Evolutionary conservation across 2,888 invertebrate genomes (phyloP).

Genomic region (Tholera decimalis): DNA sequence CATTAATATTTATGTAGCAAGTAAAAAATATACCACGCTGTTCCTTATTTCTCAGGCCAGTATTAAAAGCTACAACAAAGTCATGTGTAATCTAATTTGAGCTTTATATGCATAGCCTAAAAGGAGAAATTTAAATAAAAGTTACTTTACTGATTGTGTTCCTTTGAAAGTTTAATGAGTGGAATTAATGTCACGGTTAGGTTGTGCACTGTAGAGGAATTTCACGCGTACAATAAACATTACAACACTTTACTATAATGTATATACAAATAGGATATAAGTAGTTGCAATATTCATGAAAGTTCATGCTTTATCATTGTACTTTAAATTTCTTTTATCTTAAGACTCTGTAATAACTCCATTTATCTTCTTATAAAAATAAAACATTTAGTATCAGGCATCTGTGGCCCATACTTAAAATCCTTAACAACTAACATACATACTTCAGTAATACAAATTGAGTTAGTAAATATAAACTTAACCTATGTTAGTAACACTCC

Average conservation of each 20-base stretch:
- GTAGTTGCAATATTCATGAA: not conserved
- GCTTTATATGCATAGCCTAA: rapidly evolving
- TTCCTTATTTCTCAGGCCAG: slow-evolving; percentile 31
- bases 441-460: no score
- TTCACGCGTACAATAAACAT: slow-evolving; percentile 38
- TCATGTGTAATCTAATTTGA: not conserved
- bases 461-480: no score
- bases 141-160: slow-evolving; percentile 33
- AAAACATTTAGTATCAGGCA: no score
- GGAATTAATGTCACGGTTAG: slow-evolving; percentile 59
- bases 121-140: slow-evolving; percentile 20
- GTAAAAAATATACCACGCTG: slow-evolving; percentile 6
- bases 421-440: no score
- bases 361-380: no score
- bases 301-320: not conserved
- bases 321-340: no score
- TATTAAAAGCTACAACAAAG: slow-evolving; percentile 15
- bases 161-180: slow-evolving; percentile 63
- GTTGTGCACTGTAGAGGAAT: slow-evolving; percentile 52
- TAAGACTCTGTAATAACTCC: no score
- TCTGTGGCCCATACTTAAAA: no score
- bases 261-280: not conserved
- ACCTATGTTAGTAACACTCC: no score
- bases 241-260: slow-evolving; percentile 1
- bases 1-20: not conserved